Base-by-base conservation (phyloP, 2,888 invertebrate species). In the Phortica okadai region DNA sequence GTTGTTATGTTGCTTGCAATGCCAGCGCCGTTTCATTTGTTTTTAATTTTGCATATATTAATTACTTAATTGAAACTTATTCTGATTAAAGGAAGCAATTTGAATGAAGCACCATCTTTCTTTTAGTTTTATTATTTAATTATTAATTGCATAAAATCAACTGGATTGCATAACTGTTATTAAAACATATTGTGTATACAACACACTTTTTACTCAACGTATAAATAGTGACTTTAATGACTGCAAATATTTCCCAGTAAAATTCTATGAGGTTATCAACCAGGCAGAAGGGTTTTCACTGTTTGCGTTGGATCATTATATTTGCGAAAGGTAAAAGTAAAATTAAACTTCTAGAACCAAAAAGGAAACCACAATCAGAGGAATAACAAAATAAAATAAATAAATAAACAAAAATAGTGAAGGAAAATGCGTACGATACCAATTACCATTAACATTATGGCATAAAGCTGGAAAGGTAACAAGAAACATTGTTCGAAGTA, bases 351-450 rank as follows among this genome's bases (percentile, higher is more conserved):
- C 25, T n/a, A 21, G 64, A 74, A 56, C 45, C 42, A 42, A 56
- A 62, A 58, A 72, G 44, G 14, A 45, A 45, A n/a, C 11, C 62
- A 62, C 44, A 16, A 44, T 16, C 67, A 73, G 45, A 66, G 25
- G 8, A 56, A 72, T 54, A 25, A 6, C 73, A 78, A 75, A 74
- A 73, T 8, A 6, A 25, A 44, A 59, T 42, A 59, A 44, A 69
- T 42, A 59, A 73, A 21, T 59, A 73, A 41, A 64, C 25, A 6
- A 41, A 54, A 58, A 3, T 76, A 66, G 74, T 76, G 81, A 76
- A 82, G 81, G 84, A 85, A 86, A 86, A 80, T 83, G 81, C 81
- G 82, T 79, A 81, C 85, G 81, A 82, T 84, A 85, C 85, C 86
- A 85, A 84, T 86, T 85, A 84, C 88, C 85, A 84, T 81, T 77